Evolutionary conservation across 1,140 invertebrate genomes (phyloP).

Genomic region (Neodiprion lecontei): DNA sequence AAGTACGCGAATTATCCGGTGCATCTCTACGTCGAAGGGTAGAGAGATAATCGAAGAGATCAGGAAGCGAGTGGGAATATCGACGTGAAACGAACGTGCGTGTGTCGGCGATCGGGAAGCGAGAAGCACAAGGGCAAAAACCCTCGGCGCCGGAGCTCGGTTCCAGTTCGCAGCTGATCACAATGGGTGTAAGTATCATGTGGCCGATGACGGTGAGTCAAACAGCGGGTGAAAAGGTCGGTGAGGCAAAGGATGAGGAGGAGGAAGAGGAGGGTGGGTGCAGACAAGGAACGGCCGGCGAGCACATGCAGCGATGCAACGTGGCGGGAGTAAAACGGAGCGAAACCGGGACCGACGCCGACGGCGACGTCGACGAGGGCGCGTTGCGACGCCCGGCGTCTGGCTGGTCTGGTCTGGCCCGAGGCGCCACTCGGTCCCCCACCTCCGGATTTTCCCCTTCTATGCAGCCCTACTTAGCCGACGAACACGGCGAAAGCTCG

Average conservation of each 20-base stretch:
- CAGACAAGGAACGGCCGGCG: no score
- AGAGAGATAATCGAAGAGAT: background rate
- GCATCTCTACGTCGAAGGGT: background rate
- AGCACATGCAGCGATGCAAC: no score
- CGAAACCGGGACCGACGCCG: background rate
- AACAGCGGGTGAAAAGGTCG: background rate
- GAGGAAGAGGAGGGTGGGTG: background rate
- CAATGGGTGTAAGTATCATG: background rate
- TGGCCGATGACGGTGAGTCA: background rate
- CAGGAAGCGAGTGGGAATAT: background rate
- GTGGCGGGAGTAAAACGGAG: background rate
- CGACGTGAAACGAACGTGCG: background rate
- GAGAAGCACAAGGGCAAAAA: background rate
- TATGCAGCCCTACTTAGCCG: background rate
- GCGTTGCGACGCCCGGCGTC: slow-evolving; percentile 5
- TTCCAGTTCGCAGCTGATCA: no score
- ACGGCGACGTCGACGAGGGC: background rate
- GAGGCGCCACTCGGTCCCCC: slow-evolving; percentile 1
- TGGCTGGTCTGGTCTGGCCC: background rate
- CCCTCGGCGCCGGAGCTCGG: background rate
- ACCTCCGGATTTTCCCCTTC: background rate
- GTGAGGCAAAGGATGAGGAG: background rate
- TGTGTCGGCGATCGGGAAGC: background rate
- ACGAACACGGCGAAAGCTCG: background rate
- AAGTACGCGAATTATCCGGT: no score